A percentile compares a stretch with the other conserved stretches of the same genome.
These are phyloP conservation scores for Tinea pellionella DNA, from an alignment of 2,888 invertebrate genomes.

Conservation along the genomic window DNA sequence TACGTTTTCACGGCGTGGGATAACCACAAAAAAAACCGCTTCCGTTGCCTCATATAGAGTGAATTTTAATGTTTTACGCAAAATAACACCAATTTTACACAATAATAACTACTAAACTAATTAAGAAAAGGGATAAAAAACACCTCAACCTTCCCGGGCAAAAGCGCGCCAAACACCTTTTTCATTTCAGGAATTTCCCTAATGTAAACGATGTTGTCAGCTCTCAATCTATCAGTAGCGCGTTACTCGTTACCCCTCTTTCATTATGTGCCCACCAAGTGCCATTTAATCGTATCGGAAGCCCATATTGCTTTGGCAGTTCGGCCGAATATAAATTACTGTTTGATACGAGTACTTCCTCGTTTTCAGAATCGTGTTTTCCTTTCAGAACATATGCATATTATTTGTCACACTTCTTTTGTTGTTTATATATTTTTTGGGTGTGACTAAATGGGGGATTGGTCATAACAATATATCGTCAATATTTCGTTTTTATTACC, in stretches of 20 bases:
- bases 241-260: conserved; percentile 7
- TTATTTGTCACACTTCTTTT: background rate
- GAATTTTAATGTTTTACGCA: too few relatives aligned
- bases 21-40: too few relatives aligned
- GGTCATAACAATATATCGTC: background rate
- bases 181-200: too few relatives aligned
- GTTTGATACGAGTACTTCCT: conserved; percentile 6
- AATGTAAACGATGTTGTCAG: background rate
- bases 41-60: too few relatives aligned
- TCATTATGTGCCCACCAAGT: conserved; percentile 12
- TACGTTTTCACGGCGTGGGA: too few relatives aligned
- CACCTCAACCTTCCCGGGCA: too few relatives aligned
- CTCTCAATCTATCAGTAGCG: background rate
- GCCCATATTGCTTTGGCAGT: conserved; percentile 13
- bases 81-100: too few relatives aligned
- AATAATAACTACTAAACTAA: too few relatives aligned
- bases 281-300: conserved; percentile 12
- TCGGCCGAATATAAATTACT: conserved; percentile 7
- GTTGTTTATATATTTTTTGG: background rate
- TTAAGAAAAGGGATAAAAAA: too few relatives aligned
- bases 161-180: too few relatives aligned
- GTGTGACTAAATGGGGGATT: background rate
- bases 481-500: background rate
- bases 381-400: background rate
- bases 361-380: conserved; percentile 2